Base-by-base conservation (phyloP, 2,888 invertebrate species). In the Amphimallon solstitiale region DNA sequence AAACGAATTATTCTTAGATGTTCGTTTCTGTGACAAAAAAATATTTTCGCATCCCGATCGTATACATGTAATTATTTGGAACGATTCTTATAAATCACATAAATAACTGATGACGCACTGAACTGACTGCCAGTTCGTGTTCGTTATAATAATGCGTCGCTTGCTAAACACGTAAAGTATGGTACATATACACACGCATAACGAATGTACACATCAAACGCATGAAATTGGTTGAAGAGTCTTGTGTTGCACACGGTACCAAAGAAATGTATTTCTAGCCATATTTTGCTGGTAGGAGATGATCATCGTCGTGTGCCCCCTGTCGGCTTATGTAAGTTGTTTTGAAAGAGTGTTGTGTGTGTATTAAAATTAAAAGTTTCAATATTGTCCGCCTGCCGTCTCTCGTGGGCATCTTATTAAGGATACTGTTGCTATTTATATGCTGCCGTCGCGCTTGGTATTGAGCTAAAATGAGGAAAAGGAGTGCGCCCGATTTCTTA, bases 321-420 rank as follows among this genome's bases (percentile, higher is more conserved):
- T 29, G 40, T 19, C 56, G 21, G 12, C 40, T 56, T 56, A 56
- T 40, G 40, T 56, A 56, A 56, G 56, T 40, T 56, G 56, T 56
- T 56, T 56, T 56, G 5, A 15, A 12, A 40, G 38, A 40, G 15
- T 40, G 37, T 49, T 19, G 10, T 35, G 10, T 10, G 40, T 40
- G 56, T 23, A 56, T 56, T 56, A 56, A 56, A 56, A 56, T 56
- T 56, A 56, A 56, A 56, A 40, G 51, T 14, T 43, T 17, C 14
- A 43, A 43, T 43, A 14, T 43, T 43, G 14, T 14, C 4, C 15
- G 48, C 4, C 12, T 48, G 48, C 9, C n/a, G 4, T 34, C 14
- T 6, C n/a, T 14, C 49, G 23, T 12, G 23, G 7, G 17, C 43
- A 15, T 14, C 1, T 43, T 29, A 5, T 29, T 29, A 29, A 29